Percentiles rank a stretch among this genome's conserved stretches.
These are phyloP conservation scores for Lateolabrax maculatus DNA, from an alignment of 2,797 vertebrate genomes.

Conservation along the genomic window DNA sequence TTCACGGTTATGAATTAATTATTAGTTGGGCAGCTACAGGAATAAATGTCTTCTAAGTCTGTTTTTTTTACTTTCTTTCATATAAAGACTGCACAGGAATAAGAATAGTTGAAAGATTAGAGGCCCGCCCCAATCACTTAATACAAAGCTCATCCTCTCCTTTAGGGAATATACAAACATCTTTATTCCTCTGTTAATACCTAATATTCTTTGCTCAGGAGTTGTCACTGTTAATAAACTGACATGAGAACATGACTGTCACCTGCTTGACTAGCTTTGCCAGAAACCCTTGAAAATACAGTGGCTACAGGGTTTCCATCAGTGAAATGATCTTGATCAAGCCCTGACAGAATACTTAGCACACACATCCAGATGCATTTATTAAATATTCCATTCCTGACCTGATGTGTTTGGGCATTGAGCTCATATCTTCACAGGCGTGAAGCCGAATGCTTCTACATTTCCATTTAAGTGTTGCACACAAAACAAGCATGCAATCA, in stretches of 20 bases:
- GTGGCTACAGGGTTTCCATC: background rate
- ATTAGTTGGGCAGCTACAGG: background rate
- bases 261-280: background rate
- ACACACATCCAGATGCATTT: background rate
- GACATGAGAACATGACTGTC: background rate
- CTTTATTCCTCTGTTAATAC: conserved; percentile 17
- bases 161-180: background rate
- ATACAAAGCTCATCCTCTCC: background rate
- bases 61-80: conserved; percentile 12
- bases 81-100: conserved; percentile 9
- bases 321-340: background rate
- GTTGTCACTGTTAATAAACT: background rate
- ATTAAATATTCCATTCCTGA: background rate
- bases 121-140: conserved; percentile 4
- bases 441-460: background rate
- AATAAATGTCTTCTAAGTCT: conserved; percentile 4
- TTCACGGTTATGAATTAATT: conserved; percentile 25
- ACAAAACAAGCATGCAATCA: background rate
- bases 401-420: background rate
- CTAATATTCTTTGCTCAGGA: conserved; percentile 2
- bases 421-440: background rate
- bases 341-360: background rate
- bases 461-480: background rate
- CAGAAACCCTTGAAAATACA: background rate
- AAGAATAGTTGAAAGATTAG: conserved; percentile 22